phyloP scores from a whole-genome alignment of 2,113 vertebrate genomes.

The Macroglossus sobrinus region DNA sequence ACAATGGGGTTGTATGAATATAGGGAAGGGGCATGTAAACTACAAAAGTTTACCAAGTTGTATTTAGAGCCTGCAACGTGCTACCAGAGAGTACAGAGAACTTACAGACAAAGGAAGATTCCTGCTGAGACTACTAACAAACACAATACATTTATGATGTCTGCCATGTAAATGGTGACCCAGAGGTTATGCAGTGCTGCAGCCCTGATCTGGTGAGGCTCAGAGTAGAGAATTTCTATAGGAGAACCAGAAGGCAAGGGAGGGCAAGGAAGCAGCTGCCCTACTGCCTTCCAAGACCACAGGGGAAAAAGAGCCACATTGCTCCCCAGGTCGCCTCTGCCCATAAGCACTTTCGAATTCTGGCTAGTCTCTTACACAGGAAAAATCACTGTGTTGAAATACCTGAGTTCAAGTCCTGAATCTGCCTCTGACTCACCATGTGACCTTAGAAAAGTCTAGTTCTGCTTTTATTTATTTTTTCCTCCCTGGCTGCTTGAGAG shows the following conservation, averaged over 20 bases:
- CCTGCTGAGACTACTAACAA: no score
- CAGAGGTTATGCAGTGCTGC: neutral
- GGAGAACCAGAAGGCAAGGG: neutral
- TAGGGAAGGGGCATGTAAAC: no score
- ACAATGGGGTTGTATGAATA: no score
- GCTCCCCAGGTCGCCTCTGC: neutral
- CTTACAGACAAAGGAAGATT: no score
- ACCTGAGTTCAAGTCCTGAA: neutral
- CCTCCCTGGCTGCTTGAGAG: neutral
- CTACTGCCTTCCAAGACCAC: neutral
- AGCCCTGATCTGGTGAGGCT: neutral
- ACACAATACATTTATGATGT: fast-evolving
- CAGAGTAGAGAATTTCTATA: neutral
- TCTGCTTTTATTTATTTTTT: neutral
- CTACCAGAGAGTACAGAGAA: no score
- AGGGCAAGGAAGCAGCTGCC: neutral
- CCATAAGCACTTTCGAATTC: neutral
- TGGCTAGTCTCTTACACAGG: neutral
- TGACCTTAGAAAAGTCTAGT: neutral
- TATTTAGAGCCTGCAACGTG: no score
- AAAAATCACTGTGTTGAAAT: neutral
- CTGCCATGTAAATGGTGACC: neutral
- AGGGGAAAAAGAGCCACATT: neutral
- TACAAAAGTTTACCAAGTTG: no score
- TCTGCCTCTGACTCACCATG: neutral